Percentiles rank a stretch among this genome's conserved stretches.
These are phyloP conservation scores for Callospermophilus lateralis DNA, from an alignment of 2,113 vertebrate genomes.

Conservation along the genomic window DNA sequence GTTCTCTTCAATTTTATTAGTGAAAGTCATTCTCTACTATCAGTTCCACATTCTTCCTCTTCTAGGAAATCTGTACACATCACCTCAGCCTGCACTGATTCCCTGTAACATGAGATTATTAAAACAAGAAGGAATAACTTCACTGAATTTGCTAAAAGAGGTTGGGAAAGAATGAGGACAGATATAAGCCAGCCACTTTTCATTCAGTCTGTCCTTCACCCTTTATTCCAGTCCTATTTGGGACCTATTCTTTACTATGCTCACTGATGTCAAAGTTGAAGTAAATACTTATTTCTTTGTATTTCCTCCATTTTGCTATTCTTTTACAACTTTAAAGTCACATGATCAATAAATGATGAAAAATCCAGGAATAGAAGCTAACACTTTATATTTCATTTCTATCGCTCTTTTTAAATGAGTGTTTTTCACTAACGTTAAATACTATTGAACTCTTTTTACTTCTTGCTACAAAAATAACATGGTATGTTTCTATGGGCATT, in stretches of 20 bases:
- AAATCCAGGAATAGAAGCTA: neutral
- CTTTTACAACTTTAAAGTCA: neutral
- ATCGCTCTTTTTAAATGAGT: neutral
- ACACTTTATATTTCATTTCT: neutral
- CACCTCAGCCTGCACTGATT: neutral
- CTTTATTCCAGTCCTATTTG: neutral
- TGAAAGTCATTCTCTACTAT: neutral
- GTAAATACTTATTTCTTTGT: neutral
- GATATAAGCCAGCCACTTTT: neutral
- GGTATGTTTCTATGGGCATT: neutral
- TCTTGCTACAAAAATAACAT: neutral
- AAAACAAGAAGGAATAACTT: neutral
- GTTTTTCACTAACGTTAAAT: neutral
- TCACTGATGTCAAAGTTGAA: neutral
- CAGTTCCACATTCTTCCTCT: neutral
- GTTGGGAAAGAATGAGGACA: neutral
- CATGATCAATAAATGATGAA: neutral
- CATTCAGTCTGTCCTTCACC: neutral
- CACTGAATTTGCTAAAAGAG: neutral
- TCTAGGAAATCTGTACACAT: neutral
- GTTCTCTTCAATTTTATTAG: neutral
- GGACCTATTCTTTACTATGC: neutral
- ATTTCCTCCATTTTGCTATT: neutral
- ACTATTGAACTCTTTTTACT: neutral
- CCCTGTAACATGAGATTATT: neutral